Percentiles rank a stretch among this genome's conserved stretches.
Conservation (phyloP, 2,113 vertebrate genomes). For the Nanorana parkeri region DNA sequence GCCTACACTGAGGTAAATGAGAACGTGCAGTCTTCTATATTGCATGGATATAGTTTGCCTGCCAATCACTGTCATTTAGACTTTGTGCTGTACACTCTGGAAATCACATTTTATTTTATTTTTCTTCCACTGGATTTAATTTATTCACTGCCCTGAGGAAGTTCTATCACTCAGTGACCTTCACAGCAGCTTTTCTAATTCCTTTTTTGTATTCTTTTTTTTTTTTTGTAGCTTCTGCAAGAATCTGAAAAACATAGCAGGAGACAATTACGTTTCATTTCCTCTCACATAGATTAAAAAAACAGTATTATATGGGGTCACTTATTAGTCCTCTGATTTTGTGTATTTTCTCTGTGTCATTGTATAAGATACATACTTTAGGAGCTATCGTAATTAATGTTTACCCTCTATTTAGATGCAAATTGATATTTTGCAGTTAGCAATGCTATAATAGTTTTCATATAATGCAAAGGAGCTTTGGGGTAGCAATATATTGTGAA, state of each 20-base stretch:
- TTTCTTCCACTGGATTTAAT: constrained; percentile 89
- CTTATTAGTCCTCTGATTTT: not conserved
- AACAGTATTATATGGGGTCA: constrained; percentile 20
- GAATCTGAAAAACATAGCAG: constrained; percentile 50
- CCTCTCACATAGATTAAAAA: constrained; percentile 35
- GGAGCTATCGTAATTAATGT: not conserved
- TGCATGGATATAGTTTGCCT: constrained; percentile 91
- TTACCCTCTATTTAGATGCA: not conserved
- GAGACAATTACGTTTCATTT: constrained; percentile 40
- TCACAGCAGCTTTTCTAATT: constrained; percentile 82
- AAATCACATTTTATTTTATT: constrained; percentile 95
- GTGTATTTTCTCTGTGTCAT: not conserved
- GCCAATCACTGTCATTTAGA: constrained; percentile 98
- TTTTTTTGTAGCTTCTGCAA: constrained; percentile 73
- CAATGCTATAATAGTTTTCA: not conserved
- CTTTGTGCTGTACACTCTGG: constrained; percentile 92
- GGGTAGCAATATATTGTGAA: not conserved
- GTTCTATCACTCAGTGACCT: constrained; percentile 98
- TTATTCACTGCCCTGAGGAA: constrained; percentile 99
- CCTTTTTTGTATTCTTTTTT: constrained; percentile 68
- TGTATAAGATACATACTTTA: constrained; percentile 3
- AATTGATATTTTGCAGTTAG: constrained; percentile 5
- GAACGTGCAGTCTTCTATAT: constrained; percentile 88
- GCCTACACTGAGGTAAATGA: constrained; percentile 86
- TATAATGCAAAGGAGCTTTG: not conserved